Percentiles rank a stretch among this genome's conserved stretches.
phyloP scores from a whole-genome alignment of 2,888 invertebrate genomes.

The Arge pagana region DNA sequence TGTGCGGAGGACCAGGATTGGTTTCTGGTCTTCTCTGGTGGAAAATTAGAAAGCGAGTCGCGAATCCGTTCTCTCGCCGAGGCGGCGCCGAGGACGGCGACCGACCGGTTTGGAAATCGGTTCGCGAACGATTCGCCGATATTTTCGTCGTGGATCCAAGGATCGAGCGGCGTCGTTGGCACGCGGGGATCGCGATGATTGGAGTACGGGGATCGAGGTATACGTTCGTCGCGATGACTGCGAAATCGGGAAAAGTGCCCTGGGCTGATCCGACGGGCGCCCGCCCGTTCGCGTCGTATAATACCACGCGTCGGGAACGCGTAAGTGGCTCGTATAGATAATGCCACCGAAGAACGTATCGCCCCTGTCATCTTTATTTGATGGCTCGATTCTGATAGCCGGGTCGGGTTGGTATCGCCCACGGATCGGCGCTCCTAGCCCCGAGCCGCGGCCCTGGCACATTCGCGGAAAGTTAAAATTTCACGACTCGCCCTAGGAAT shows the following conservation, averaged over 20 bases:
- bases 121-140: neutral
- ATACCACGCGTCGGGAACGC: slow-evolving; percentile 9
- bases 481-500: no score
- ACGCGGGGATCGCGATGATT: no score
- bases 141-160: neutral
- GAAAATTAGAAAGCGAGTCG: slow-evolving; percentile 23
- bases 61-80: slow-evolving; percentile 18
- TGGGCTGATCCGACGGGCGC: no score
- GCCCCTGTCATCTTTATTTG: slow-evolving; percentile 43
- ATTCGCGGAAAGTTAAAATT: no score
- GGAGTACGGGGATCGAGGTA: neutral
- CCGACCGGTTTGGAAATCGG: neutral
- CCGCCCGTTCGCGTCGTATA: no score
- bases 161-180: no score
- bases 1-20: slow-evolving; percentile 18
- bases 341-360: slow-evolving; percentile 39
- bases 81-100: neutral
- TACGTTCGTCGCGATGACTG: no score
- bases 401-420: no score
- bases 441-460: no score
- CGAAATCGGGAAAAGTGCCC: no score
- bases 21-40: slow-evolving; percentile 21
- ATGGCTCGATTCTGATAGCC: slow-evolving; percentile 44
- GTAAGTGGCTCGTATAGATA: slow-evolving; percentile 35
- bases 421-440: slow-evolving; percentile 5